These are phyloP conservation scores for Ophioderma brevispina DNA, from an alignment of 35 echinoderm and acorn worm species.

Conservation along the genomic window DNA sequence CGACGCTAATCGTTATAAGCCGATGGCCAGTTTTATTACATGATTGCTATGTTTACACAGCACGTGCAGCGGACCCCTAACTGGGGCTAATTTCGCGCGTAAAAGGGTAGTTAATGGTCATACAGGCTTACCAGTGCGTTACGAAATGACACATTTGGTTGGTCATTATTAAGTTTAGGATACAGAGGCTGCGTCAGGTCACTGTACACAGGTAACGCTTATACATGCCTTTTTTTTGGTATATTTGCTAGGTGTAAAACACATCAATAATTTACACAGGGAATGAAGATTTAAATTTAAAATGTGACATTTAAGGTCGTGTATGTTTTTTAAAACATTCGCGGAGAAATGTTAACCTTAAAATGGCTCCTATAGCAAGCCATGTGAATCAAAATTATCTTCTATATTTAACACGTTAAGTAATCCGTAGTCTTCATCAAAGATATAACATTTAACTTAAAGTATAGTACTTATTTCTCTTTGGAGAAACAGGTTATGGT, in stretches of 20 bases:
- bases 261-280: not conserved
- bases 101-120: not conserved
- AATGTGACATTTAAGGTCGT: not conserved
- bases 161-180: not conserved
- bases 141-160: no score
- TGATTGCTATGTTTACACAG: constrained; percentile 10
- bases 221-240: not conserved
- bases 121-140: no score
- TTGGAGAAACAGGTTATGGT: no score
- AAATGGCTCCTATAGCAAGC: no score
- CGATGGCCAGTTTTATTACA: not conserved
- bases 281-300: not conserved
- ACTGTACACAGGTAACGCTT: not conserved
- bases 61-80: not conserved
- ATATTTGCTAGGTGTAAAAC: not conserved
- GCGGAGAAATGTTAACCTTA: no score
- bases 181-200: not conserved
- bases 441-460: no score
- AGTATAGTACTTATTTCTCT: no score
- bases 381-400: no score
- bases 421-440: no score
- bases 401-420: no score
- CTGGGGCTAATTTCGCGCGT: not conserved
- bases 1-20: not conserved
- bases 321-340: not conserved